These are phyloP conservation scores for Sylvia atricapilla DNA, from an alignment of 2,113 vertebrate genomes.

Conservation along the genomic window DNA sequence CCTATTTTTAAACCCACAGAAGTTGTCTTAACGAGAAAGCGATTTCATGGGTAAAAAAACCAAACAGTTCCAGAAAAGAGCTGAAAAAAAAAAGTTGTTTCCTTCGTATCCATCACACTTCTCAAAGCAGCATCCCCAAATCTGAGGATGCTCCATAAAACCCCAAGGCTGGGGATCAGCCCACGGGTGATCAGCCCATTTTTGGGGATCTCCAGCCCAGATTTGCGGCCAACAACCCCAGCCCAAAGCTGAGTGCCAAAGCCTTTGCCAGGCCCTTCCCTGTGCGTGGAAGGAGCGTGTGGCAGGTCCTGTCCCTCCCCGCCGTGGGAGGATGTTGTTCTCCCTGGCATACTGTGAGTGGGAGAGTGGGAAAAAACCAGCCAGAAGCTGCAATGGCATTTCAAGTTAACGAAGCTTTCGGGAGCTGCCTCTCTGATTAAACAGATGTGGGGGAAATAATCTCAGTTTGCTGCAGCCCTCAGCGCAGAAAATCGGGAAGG, in stretches of 20 bases:
- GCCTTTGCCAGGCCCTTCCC: neutral
- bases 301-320: neutral
- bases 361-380: neutral
- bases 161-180: neutral
- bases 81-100: neutral
- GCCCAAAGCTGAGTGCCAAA: neutral
- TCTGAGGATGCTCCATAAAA: neutral
- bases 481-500: fast-evolving
- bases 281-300: fast-evolving
- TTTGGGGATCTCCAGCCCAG: fast-evolving
- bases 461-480: neutral
- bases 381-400: neutral
- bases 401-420: neutral
- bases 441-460: neutral
- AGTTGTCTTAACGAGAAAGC: neutral
- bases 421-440: neutral
- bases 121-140: neutral
- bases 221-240: neutral
- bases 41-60: neutral
- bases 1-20: neutral
- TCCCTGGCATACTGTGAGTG: constrained; percentile 7
- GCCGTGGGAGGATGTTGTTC: neutral
- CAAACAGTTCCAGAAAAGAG: neutral
- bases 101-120: neutral
- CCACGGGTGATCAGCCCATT: neutral